Percentiles rank a stretch among this genome's conserved stretches.
Conservation (phyloP, 2,888 invertebrate genomes). For the Aproaerema taeniolella region DNA sequence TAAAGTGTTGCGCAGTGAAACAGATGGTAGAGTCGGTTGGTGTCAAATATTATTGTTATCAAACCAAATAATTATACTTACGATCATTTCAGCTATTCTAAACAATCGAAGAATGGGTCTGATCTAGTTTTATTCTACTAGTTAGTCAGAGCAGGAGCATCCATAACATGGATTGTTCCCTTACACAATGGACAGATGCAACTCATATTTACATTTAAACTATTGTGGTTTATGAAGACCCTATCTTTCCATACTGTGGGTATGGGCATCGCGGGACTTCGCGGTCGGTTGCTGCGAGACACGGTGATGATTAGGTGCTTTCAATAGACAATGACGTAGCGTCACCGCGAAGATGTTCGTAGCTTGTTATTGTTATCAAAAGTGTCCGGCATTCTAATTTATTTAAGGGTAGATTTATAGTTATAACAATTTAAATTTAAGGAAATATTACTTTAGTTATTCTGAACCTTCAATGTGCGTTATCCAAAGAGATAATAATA, state of each 20-base stretch:
- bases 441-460: too few relatives aligned
- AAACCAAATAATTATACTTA: too few relatives aligned
- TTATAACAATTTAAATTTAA: too few relatives aligned
- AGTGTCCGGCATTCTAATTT: slow-evolving; percentile 10
- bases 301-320: slow-evolving; percentile 47
- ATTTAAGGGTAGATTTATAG: slow-evolving; percentile 2
- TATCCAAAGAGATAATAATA: too few relatives aligned
- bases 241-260: not conserved
- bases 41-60: too few relatives aligned
- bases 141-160: slow-evolving; percentile 55
- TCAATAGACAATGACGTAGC: slow-evolving; percentile 52
- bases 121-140: slow-evolving; percentile 24
- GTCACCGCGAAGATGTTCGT: slow-evolving; percentile 30
- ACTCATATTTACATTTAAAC: slow-evolving; percentile 41
- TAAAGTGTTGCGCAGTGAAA: not conserved
- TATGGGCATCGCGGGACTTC: not conserved
- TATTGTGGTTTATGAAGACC: slow-evolving; percentile 1
- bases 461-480: too few relatives aligned
- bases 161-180: slow-evolving; percentile 64
- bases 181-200: slow-evolving; percentile 47
- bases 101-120: slow-evolving; percentile 30
- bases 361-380: slow-evolving; percentile 13
- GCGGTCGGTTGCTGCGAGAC: slow-evolving; percentile 21
- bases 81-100: slow-evolving; percentile 19
- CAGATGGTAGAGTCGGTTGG: too few relatives aligned